phyloP scores from a whole-genome alignment of 1,140 invertebrate genomes.

The Drosophila micromelanica region DNA sequence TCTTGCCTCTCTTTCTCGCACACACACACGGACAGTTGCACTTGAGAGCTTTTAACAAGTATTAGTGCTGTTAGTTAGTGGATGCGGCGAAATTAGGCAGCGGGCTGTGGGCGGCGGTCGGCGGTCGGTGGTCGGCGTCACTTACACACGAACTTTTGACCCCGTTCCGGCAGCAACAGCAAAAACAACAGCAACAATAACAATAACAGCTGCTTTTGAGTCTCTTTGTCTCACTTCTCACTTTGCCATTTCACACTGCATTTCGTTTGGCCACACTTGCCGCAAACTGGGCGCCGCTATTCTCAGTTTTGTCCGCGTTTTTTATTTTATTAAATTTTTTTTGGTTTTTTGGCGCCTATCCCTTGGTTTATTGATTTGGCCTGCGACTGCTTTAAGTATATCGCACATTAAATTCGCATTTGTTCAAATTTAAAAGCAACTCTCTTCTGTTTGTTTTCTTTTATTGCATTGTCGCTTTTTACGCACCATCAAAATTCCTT shows the following conservation, averaged over 20 bases:
- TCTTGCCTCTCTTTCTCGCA: conserved; percentile 11
- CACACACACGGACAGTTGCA: conserved; percentile 42
- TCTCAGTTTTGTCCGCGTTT: conserved; percentile 19
- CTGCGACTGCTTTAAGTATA: not conserved
- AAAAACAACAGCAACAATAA: conserved; percentile 30
- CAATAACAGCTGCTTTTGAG: conserved; percentile 63
- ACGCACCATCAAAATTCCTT: not conserved
- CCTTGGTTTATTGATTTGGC: conserved; percentile 56
- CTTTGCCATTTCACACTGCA: conserved; percentile 42
- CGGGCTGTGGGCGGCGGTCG: conserved; percentile 8
- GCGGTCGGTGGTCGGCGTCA: conserved; percentile 15
- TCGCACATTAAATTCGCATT: conserved; percentile 23
- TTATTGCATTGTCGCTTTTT: conserved; percentile 34
- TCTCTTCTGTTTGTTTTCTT: conserved; percentile 25
- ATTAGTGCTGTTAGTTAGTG: conserved; percentile 52
- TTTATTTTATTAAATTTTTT: not conserved
- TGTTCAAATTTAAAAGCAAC: conserved; percentile 16
- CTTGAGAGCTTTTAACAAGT: conserved; percentile 61
- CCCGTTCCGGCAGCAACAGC: conserved; percentile 53
- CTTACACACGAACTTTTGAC: conserved; percentile 78
- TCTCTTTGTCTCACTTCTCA: conserved; percentile 38
- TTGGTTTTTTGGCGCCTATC: conserved; percentile 10
- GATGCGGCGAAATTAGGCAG: conserved; percentile 70
- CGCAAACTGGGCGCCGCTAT: conserved; percentile 33
- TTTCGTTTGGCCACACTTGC: conserved; percentile 31